These are phyloP conservation scores for Hozukius guyotensis DNA, from an alignment of 2,797 vertebrate genomes.

Conservation along the genomic window DNA sequence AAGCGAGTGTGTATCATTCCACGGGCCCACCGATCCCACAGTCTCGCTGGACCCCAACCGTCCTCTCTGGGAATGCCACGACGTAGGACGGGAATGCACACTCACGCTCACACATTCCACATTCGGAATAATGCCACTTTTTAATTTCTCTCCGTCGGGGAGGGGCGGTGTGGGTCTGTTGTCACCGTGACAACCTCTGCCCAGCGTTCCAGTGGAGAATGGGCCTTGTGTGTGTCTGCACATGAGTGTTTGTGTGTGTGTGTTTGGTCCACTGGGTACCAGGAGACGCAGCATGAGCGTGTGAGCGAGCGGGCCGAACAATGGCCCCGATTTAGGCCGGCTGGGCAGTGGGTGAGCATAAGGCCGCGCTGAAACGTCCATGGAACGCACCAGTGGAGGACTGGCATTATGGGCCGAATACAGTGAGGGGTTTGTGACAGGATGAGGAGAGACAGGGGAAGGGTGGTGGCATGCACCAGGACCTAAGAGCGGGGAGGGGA, in stretches of 20 bases:
- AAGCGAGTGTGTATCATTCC: constrained; percentile 25
- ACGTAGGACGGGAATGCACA: constrained; percentile 78
- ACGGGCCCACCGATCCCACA: constrained; percentile 18
- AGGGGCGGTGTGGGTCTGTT: constrained; percentile 65
- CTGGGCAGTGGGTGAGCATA: constrained; percentile 77
- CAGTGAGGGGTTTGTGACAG: constrained; percentile 79
- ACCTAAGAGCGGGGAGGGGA: constrained; percentile 63
- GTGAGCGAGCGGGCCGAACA: constrained; percentile 74
- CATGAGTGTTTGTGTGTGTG: constrained; percentile 1
- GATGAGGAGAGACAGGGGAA: constrained; percentile 69
- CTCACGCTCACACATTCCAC: constrained; percentile 77
- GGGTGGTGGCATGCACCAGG: constrained; percentile 80
- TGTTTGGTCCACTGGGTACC: constrained; percentile 75
- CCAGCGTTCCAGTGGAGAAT: constrained; percentile 75
- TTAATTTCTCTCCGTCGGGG: constrained; percentile 34
- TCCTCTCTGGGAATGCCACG: constrained; percentile 71
- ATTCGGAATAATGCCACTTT: constrained; percentile 64
- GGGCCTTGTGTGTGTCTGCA: constrained; percentile 45
- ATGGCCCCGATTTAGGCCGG: constrained; percentile 78
- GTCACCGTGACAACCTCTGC: constrained; percentile 79
- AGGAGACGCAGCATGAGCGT: constrained; percentile 68
- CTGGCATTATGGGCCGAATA: constrained; percentile 79
- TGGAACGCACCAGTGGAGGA: constrained; percentile 84
- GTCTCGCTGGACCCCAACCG: constrained; percentile 35
- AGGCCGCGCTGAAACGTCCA: constrained; percentile 77